Evolutionary conservation across 2,797 vertebrate genomes (phyloP).

Genomic region (Streptopelia turtur): DNA sequence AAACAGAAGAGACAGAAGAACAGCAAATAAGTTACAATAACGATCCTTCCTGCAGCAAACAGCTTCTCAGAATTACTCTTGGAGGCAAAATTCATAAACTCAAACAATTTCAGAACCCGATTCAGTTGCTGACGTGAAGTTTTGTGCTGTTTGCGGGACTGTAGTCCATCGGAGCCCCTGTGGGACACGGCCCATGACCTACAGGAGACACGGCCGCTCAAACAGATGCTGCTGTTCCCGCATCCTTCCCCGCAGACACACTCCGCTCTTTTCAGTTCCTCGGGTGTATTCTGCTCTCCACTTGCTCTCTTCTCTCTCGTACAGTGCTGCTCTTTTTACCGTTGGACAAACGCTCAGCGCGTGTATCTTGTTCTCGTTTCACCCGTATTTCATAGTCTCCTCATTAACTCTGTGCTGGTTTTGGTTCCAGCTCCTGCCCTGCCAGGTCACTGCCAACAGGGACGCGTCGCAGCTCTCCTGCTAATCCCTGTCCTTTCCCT

Average conservation of each 20-base stretch:
- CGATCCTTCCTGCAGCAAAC: not conserved
- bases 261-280: not conserved
- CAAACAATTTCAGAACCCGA: not conserved
- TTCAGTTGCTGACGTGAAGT: not conserved
- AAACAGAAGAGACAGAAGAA: not conserved
- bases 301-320: not conserved
- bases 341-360: not conserved
- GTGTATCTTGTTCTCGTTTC: not conserved
- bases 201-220: not conserved
- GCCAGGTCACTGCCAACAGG: not conserved
- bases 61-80: not conserved
- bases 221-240: accelerated
- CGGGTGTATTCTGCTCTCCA: accelerated
- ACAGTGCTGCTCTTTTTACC: not conserved
- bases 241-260: not conserved
- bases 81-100: not conserved
- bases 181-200: accelerated
- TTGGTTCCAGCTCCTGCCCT: not conserved
- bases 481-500: not conserved
- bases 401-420: not conserved
- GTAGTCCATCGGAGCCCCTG: not conserved
- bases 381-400: not conserved
- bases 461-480: accelerated
- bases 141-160: not conserved
- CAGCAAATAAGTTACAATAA: not conserved